Conservation (phyloP, 2,888 invertebrate species). For the Coenonympha arcania region DNA sequence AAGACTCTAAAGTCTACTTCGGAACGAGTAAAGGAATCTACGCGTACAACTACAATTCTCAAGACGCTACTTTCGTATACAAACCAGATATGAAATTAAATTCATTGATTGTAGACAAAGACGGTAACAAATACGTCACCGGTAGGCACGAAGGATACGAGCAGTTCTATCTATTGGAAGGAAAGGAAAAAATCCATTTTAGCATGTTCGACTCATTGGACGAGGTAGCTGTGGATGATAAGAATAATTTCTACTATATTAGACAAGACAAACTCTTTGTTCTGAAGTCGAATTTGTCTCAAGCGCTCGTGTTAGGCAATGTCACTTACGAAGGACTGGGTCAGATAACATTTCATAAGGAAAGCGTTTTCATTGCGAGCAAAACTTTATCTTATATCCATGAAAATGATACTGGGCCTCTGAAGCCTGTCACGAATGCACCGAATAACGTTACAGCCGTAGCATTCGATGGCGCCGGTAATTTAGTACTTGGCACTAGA, state of each 20-base stretch:
- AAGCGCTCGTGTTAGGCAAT: constrained; percentile 43
- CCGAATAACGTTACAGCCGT: constrained; percentile 52
- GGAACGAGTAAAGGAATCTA: constrained; percentile 57
- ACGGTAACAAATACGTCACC: constrained; percentile 56
- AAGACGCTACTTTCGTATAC: constrained; percentile 41
- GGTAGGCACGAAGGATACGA: constrained; percentile 51
- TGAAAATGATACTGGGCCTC: constrained; percentile 45
- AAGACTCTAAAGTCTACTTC: constrained; percentile 48
- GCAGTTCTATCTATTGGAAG: constrained; percentile 49
- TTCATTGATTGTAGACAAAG: constrained; percentile 55
- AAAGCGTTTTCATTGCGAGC: constrained; percentile 51
- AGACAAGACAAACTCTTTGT: constrained; percentile 49
- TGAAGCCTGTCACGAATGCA: constrained; percentile 45
- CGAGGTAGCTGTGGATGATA: constrained; percentile 53
- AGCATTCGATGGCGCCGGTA: constrained; percentile 50
- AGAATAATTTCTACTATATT: constrained; percentile 59
- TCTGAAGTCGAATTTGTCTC: constrained; percentile 40
- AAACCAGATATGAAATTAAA: constrained; percentile 43
- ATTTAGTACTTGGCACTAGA: constrained; percentile 47
- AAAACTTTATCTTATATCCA: constrained; percentile 49
- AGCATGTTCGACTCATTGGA: constrained; percentile 46
- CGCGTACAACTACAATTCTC: constrained; percentile 45
- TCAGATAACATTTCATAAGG: constrained; percentile 52
- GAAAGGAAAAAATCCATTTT: constrained; percentile 47
- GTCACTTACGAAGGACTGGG: constrained; percentile 49